phyloP scores from a whole-genome alignment of 2,888 invertebrate species.

The Drosophila setosimentum region DNA sequence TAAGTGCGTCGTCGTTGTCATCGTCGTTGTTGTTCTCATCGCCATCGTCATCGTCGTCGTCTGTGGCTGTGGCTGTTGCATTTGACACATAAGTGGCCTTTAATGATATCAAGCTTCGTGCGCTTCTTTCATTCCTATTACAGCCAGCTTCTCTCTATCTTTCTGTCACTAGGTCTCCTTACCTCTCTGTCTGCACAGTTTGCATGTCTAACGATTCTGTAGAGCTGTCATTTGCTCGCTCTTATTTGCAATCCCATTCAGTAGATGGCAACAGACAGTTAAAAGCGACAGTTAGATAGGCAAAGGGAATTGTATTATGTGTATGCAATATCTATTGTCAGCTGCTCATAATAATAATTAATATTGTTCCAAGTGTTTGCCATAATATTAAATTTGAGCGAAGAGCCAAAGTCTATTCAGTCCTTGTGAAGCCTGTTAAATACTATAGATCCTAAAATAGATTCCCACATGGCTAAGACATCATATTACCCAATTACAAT shows the following conservation, averaged over 20 bases:
- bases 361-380: slow-evolving; percentile 8
- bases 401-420: not conserved
- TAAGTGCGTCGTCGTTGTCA: slow-evolving; percentile 53
- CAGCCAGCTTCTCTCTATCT: slow-evolving; percentile 26
- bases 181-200: slow-evolving; percentile 24
- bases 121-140: slow-evolving; percentile 53
- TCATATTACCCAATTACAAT: slow-evolving; percentile 32
- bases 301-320: slow-evolving; percentile 19
- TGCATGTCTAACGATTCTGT: slow-evolving; percentile 68
- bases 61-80: slow-evolving; percentile 64
- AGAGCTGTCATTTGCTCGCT: slow-evolving; percentile 57
- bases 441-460: not conserved
- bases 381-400: not conserved
- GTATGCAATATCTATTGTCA: not conserved
- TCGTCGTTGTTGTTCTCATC: not conserved
- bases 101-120: slow-evolving; percentile 72
- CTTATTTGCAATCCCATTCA: slow-evolving; percentile 55
- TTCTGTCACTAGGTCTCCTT: not conserved
- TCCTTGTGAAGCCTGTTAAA: not conserved
- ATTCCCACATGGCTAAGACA: slow-evolving; percentile 11
- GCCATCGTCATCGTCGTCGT: slow-evolving; percentile 18
- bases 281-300: not conserved
- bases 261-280: slow-evolving; percentile 32
- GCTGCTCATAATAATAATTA: not conserved
- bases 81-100: slow-evolving; percentile 76